These are phyloP conservation scores for Amphimallon solstitiale DNA, from an alignment of 2,888 invertebrate species.

Conservation along the genomic window DNA sequence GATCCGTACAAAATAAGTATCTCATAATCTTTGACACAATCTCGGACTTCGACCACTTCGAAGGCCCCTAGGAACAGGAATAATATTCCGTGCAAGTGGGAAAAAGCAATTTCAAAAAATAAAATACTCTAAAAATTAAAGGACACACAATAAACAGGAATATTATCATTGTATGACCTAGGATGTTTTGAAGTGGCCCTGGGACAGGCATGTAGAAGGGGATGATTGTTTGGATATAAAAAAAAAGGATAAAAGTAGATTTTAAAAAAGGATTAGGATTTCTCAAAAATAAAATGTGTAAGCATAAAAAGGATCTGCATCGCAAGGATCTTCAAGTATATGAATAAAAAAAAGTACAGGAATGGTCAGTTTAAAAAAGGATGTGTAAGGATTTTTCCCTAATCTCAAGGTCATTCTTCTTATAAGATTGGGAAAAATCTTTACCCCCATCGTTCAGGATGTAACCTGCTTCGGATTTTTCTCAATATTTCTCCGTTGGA, in stretches of 20 bases:
- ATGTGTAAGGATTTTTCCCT: slow-evolving; percentile 8
- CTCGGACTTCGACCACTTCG: slow-evolving; percentile 17
- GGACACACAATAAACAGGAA: not conserved
- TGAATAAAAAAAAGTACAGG: slow-evolving; percentile 1
- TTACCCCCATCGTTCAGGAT: not conserved
- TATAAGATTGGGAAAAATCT: slow-evolving; percentile 15
- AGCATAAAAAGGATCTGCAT: not conserved
- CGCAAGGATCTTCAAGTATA: slow-evolving; percentile 1
- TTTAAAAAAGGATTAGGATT: slow-evolving; percentile 6
- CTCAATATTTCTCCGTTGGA: slow-evolving; percentile 23
- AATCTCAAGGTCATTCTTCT: not conserved
- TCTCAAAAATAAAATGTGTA: too few relatives aligned
- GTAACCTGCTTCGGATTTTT: not conserved
- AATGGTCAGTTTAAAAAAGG: not conserved
- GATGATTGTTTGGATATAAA: too few relatives aligned
- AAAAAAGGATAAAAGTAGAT: too few relatives aligned
- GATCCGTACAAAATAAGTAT: slow-evolving; percentile 16
- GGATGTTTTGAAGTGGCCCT: slow-evolving; percentile 29
- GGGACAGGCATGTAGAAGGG: not conserved
- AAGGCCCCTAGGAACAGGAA: slow-evolving; percentile 26
- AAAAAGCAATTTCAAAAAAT: not conserved
- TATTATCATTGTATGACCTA: slow-evolving; percentile 29
- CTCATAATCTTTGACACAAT: not conserved
- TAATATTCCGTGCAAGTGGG: slow-evolving; percentile 19
- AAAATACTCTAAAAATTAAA: not conserved